These are phyloP conservation scores for Lepidothrix coronata DNA, from an alignment of 2,113 vertebrate genomes.

Conservation along the genomic window DNA sequence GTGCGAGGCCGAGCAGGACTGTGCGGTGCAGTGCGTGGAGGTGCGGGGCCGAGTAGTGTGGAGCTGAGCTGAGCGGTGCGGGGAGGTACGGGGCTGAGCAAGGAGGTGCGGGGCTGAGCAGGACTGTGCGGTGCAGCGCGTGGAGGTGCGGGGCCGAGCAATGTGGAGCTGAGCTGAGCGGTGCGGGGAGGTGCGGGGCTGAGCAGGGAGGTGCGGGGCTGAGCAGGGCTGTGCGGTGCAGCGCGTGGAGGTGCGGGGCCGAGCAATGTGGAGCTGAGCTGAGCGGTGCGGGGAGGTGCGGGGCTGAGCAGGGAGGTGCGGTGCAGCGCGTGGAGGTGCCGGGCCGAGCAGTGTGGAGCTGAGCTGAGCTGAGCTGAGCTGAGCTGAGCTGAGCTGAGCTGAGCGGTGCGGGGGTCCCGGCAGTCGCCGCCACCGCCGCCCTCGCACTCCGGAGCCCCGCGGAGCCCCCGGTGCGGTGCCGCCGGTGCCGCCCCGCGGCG, in stretches of 20 bases:
- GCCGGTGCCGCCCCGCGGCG: background rate
- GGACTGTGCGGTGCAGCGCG: background rate
- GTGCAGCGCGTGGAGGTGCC: background rate
- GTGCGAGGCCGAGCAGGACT: background rate
- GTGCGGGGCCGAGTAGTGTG: too few species aligned
- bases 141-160: background rate
- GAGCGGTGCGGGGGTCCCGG: background rate
- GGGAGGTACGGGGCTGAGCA: too few species aligned
- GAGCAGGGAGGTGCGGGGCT: background rate
- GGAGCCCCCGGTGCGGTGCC: background rate
- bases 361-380: background rate
- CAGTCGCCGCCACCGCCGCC: rapidly evolving
- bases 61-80: too few species aligned
- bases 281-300: background rate
- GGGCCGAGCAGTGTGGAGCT: background rate
- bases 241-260: background rate
- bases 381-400: background rate
- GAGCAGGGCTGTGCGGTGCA: background rate
- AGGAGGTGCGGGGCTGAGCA: too few species aligned
- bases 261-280: background rate
- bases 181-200: background rate
- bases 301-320: background rate
- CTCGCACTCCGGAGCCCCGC: rapidly evolving
- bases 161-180: too few species aligned
- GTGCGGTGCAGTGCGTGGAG: background rate